Evolutionary conservation across 1,140 invertebrate genomes (phyloP).

Genomic region (Amyelois transitella): DNA sequence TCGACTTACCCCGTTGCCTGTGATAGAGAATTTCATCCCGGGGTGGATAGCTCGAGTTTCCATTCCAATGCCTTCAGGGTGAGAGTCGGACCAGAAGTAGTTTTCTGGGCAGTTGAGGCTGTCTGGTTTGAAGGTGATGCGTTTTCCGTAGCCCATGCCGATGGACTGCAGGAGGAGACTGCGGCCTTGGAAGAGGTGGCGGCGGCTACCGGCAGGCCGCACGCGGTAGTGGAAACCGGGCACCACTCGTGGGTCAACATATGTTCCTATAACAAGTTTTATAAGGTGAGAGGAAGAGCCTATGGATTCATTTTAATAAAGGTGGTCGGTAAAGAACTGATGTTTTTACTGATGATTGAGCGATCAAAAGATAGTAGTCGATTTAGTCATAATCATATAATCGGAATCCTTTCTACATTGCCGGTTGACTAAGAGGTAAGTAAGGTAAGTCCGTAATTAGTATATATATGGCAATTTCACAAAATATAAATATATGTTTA

Average conservation of each 20-base stretch:
- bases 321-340: too few species aligned
- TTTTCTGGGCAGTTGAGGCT: slow-evolving; percentile 79
- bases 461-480: too few species aligned
- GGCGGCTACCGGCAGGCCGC: slow-evolving; percentile 76
- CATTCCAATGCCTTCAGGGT: slow-evolving; percentile 82
- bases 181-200: slow-evolving; percentile 79
- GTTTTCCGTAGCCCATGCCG: slow-evolving; percentile 85
- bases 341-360: too few species aligned
- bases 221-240: slow-evolving; percentile 85
- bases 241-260: slow-evolving; percentile 82
- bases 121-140: slow-evolving; percentile 82
- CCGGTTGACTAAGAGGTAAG: too few species aligned
- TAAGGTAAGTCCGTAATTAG: too few species aligned
- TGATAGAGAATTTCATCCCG: slow-evolving; percentile 79
- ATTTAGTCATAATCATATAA: too few species aligned
- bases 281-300: too few species aligned
- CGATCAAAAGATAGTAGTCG: too few species aligned
- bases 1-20: slow-evolving; percentile 70
- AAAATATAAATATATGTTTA: too few species aligned
- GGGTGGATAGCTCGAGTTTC: slow-evolving; percentile 79
- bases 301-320: too few species aligned
- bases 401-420: too few species aligned
- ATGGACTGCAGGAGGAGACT: slow-evolving; percentile 79
- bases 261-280: slow-evolving; percentile 78
- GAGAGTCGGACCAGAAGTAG: slow-evolving; percentile 87